Conservation (phyloP, 2,113 vertebrate species). For the Bucco capensis region DNA sequence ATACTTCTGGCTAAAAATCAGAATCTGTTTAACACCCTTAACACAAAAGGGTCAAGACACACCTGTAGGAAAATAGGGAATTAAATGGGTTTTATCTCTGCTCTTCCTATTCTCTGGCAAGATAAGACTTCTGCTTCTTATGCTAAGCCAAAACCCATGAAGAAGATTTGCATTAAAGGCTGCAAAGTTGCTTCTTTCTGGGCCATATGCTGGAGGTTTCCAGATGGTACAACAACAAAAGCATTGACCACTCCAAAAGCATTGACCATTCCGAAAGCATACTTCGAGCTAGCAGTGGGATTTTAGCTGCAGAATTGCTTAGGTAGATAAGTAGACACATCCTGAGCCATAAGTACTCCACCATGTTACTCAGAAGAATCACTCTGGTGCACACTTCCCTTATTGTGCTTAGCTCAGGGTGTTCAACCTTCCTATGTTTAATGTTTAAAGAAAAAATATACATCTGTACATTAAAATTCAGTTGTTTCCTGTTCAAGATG, state of each 20-base stretch:
- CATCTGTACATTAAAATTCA: slow-evolving; percentile 21
- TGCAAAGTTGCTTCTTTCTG: not conserved
- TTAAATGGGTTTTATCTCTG: not conserved
- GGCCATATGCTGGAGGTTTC: not conserved
- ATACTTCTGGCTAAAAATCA: not conserved
- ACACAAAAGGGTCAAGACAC: not conserved
- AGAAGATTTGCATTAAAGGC: not conserved
- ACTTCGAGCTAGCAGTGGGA: not conserved
- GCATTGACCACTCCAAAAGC: not conserved
- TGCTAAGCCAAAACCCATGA: not conserved
- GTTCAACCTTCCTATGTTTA: not conserved
- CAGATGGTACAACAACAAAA: not conserved
- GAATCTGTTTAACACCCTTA: not conserved
- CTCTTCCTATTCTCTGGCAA: not conserved
- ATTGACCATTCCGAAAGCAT: not conserved
- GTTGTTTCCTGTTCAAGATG: slow-evolving; percentile 6
- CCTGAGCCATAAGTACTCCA: not conserved
- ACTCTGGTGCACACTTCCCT: not conserved
- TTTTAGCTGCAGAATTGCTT: not conserved
- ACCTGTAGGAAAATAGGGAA: not conserved
- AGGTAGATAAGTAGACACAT: not conserved
- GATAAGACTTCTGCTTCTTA: not conserved
- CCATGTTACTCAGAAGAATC: not conserved
- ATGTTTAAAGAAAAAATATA: slow-evolving; percentile 3
- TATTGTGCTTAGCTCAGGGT: not conserved